These are phyloP conservation scores for Centropyge bicolor DNA, from an alignment of 2,797 vertebrate genomes.

Conservation along the genomic window DNA sequence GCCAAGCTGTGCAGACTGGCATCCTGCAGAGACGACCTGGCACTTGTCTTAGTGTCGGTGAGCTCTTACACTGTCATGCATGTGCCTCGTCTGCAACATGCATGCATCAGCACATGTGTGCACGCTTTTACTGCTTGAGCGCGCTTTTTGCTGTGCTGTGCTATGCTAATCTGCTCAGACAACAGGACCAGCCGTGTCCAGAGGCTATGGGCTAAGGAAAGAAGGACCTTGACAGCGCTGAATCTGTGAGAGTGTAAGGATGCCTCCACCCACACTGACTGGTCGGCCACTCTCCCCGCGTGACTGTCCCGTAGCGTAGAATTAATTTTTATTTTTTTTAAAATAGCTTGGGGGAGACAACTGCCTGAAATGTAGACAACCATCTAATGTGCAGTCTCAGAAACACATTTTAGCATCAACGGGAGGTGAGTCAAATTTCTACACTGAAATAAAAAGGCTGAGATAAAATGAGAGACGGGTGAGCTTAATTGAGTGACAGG, in stretches of 20 bases:
- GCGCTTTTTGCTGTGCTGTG: constrained; percentile 52
- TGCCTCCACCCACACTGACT: constrained; percentile 61
- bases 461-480: constrained; percentile 52
- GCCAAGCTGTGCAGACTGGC: background rate
- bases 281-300: constrained; percentile 54
- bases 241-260: constrained; percentile 61
- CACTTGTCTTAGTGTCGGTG: background rate
- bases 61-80: background rate
- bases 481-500: constrained; percentile 54
- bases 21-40: background rate
- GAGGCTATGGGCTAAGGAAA: constrained; percentile 82
- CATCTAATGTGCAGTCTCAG: constrained; percentile 33
- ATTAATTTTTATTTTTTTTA: too few relatives aligned
- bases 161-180: constrained; percentile 85
- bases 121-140: constrained; percentile 45
- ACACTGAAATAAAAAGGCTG: constrained; percentile 30
- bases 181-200: constrained; percentile 81
- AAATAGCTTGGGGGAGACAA: constrained; percentile 37
- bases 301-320: constrained; percentile 59
- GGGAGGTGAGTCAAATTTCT: constrained; percentile 34
- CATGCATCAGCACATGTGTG: constrained; percentile 24
- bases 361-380: constrained; percentile 39
- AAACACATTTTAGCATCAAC: constrained; percentile 24
- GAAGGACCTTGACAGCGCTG: constrained; percentile 81
- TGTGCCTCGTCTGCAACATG: constrained; percentile 21